Base-by-base conservation (phyloP, 2,113 vertebrate genomes). In the Lepisosteus oculatus region DNA sequence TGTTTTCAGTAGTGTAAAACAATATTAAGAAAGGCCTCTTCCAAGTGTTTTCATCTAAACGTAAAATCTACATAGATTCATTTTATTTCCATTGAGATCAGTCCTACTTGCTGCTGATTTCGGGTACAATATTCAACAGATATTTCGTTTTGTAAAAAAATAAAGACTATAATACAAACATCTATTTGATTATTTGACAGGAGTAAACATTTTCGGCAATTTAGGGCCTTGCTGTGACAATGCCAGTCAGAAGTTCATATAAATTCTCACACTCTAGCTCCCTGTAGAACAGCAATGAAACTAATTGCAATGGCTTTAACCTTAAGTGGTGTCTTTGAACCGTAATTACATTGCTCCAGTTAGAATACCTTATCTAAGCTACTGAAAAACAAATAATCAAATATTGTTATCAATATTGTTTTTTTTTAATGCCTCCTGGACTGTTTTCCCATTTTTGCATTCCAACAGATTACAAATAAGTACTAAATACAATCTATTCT, bases 81-180 rank as follows among this genome's bases (percentile, higher is more conserved):
- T 59, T 59, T 59, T 59, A 12, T 59, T 47, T 8, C n/a, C n/a
- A 12, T 72, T 72, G 69, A 74, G 75, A 72, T 72, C 62, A 72
- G 77, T 70, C 61, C 67, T 67, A 61, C 74, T 45, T 57, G 43
- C 54, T 73, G 42, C 55, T 62, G 45, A 71, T 77, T 55, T 64
- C 59, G 15, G 68, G 65, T 72, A 56, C 65, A 65, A 6, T 51
- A 51, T 51, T 6, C 67, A 70, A 51, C 76, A 74, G 62, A 72
- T 79, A 55, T 55, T 71, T 77, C 56, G 66, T 65, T 73, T 76
- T 8, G 76, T 87, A 89, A 43, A 88, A 89, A 89, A 89, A 91
- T 88, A 91, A 69, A 78, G 74, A 82, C 83, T 82, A 81, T 83
- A 80, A 77, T 87, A 87, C 69, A 91, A 91, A 91, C 82, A 80